Evolutionary conservation across 2,888 invertebrate species (phyloP).

Genomic region (Operophtera brumata): DNA sequence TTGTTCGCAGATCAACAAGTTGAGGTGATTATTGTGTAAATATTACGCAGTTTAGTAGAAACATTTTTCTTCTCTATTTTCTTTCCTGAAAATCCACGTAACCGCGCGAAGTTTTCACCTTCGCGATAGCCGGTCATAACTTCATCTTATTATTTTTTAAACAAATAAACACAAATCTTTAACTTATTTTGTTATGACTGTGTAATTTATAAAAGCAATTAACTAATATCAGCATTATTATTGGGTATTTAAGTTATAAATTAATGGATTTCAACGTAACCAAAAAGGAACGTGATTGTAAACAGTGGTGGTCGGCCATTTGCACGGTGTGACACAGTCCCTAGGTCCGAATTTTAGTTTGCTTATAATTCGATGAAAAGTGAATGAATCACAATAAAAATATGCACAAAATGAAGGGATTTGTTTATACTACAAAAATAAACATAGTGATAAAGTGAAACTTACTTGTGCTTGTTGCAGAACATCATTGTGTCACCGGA

Average conservation of each 20-base stretch:
- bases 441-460: slow-evolving; percentile 68
- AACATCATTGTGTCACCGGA: slow-evolving; percentile 76
- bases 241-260: slow-evolving; percentile 42
- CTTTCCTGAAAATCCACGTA: slow-evolving; percentile 44
- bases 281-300: slow-evolving; percentile 74
- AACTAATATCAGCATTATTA: slow-evolving; percentile 49
- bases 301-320: slow-evolving; percentile 87
- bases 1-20: slow-evolving; percentile 1
- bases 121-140: slow-evolving; percentile 46
- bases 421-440: slow-evolving; percentile 48
- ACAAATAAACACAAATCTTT: slow-evolving; percentile 21
- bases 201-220: slow-evolving; percentile 47
- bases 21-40: neutral
- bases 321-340: slow-evolving; percentile 85
- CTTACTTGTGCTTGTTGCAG: slow-evolving; percentile 78
- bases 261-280: slow-evolving; percentile 42
- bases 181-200: slow-evolving; percentile 23
- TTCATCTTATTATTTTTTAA: slow-evolving; percentile 47
- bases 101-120: slow-evolving; percentile 50
- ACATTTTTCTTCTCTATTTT: neutral
- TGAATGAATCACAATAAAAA: slow-evolving; percentile 67
- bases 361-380: slow-evolving; percentile 66
- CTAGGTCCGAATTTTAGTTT: slow-evolving; percentile 78
- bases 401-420: slow-evolving; percentile 65
- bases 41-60: slow-evolving; percentile 7